These are phyloP conservation scores for Ceratina japonica DNA, from an alignment of 1,140 invertebrate species.

Conservation along the genomic window DNA sequence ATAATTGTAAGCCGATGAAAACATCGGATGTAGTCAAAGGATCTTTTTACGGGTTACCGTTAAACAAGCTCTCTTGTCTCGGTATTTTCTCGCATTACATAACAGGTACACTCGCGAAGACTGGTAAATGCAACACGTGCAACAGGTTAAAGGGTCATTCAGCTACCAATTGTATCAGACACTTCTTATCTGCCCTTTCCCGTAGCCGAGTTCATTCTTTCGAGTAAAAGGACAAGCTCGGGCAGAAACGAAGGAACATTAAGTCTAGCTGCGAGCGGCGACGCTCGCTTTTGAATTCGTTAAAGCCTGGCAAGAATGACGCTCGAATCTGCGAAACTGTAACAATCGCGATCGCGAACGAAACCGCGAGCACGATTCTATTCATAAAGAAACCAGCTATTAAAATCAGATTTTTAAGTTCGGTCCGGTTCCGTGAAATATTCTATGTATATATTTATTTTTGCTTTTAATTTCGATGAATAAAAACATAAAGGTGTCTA, in stretches of 20 bases:
- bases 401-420: background rate
- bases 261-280: background rate
- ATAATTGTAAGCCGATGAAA: too few species aligned
- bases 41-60: background rate
- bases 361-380: background rate
- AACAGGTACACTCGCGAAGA: conserved; percentile 19
- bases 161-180: conserved; percentile 46
- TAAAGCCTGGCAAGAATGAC: background rate
- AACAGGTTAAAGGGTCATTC: conserved; percentile 57
- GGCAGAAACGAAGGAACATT: background rate
- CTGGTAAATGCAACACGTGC: conserved; percentile 42
- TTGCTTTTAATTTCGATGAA: background rate
- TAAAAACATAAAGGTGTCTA: background rate
- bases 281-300: background rate
- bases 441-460: too few species aligned
- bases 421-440: background rate
- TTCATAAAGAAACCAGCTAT: too few species aligned
- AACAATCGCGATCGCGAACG: conserved; percentile 1
- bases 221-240: too few species aligned
- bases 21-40: background rate
- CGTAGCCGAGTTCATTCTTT: conserved; percentile 17
- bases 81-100: conserved; percentile 29
- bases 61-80: background rate
- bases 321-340: background rate
- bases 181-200: conserved; percentile 36